Percentiles rank a stretch among this genome's conserved stretches.
Conservation (phyloP, 2,888 invertebrate species). For the Pyrgus malvae region DNA sequence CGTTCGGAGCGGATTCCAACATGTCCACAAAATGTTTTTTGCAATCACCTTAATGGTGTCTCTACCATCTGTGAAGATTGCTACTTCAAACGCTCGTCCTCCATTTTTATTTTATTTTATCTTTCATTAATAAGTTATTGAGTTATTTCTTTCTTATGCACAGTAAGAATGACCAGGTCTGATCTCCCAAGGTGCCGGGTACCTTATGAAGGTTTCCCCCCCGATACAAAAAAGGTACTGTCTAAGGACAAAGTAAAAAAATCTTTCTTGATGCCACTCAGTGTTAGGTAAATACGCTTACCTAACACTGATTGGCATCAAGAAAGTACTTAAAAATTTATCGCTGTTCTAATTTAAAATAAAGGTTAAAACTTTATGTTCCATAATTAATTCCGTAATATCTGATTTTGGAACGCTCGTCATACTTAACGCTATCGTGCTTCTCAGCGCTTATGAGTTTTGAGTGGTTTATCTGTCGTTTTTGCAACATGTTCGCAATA, state of each 20-base stretch:
- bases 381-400: too few species aligned
- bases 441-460: conserved; percentile 2
- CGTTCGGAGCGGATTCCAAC: conserved; percentile 36
- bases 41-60: conserved; percentile 38
- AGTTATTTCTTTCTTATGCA: not conserved
- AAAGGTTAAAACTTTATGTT: not conserved
- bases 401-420: not conserved
- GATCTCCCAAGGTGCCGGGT: too few species aligned
- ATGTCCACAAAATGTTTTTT: conserved; percentile 32
- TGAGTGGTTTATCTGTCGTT: conserved; percentile 4
- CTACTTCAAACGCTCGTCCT: not conserved
- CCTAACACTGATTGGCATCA: too few species aligned
- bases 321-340: not conserved
- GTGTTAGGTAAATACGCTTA: too few species aligned
- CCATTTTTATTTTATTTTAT: not conserved
- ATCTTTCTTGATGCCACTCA: too few species aligned
- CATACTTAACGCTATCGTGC: not conserved
- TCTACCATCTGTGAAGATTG: not conserved
- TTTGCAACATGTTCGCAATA: conserved; percentile 5
- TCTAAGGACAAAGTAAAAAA: too few species aligned
- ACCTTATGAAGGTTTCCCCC: too few species aligned
- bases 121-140: not conserved
- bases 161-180: too few species aligned
- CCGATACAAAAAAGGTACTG: too few species aligned
- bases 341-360: not conserved